Base-by-base conservation (phyloP, 35 echinoderm and acorn worm genomes). In the Patiria miniata region DNA sequence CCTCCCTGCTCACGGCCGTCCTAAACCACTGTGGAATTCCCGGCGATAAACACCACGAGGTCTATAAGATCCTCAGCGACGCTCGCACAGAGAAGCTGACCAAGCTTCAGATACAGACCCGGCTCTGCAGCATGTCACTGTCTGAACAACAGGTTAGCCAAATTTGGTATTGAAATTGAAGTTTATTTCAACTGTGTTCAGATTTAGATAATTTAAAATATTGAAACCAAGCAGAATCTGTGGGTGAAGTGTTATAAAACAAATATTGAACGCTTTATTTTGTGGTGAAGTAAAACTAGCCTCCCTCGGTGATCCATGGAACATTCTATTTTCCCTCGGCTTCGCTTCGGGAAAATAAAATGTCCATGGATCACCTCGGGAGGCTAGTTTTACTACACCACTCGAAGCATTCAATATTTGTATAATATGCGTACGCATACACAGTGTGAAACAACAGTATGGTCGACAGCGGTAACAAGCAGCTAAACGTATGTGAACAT, bases 11-110 rank as follows among this genome's bases (percentile, higher is more conserved):
- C 23, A 94, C 82, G 56, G 96, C 89, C 28, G 89, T 99, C 23
- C 56, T 99, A 17, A 92, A 80, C 52, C 93, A 99, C 52, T 99
- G 96, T 61, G 89, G 92, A 10, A 94, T 99, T 19, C 86, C 96
- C 0, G 92, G 90, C 54, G 90, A 99, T 39, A 90, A 95, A 37
- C 92, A 95, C 36, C 23, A 76, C 1, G 80, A 89, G 50, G 93
- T 99, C 9, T 89, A 94, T 39, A 91, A 81, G 32, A 95, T 94
- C 29, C 65, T 99, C 8, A 91, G 83, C 68, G 96, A 95, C 77
- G 90, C 82, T 8, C 86, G 89, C 51, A 89, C 57, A 29, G 92
- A 94, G 61, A 94, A 78, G 81, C 73, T 89, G 10, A 95, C 76
- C n/a, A 99, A 87, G 42, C 36, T 85, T 33, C 93, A 92, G 53